Conservation (phyloP, 2,113 vertebrate genomes). For the Leiothrix lutea region DNA sequence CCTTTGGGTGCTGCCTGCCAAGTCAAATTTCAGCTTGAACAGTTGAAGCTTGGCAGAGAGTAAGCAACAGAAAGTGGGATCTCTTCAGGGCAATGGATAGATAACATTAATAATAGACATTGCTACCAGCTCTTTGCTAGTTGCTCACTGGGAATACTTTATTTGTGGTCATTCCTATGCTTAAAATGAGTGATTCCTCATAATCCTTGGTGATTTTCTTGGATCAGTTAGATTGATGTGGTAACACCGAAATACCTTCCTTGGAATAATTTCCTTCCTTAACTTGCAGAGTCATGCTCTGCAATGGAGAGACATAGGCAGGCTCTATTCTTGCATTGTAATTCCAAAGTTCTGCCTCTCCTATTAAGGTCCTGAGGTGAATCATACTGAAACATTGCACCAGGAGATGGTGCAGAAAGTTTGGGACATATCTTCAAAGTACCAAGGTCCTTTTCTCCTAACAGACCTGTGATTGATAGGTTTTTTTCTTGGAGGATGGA, state of each 20-base stretch:
- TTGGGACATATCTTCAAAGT: not conserved
- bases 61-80: not conserved
- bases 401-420: not conserved
- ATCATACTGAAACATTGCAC: not conserved
- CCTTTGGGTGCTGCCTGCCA: not conserved
- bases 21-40: not conserved
- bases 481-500: not conserved
- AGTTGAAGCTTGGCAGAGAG: not conserved
- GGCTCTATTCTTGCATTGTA: not conserved
- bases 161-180: not conserved
- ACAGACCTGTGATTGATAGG: accelerated
- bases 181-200: not conserved
- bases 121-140: not conserved
- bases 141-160: not conserved
- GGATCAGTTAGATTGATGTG: not conserved
- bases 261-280: not conserved
- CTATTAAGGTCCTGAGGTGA: not conserved
- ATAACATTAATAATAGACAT: slow-evolving; percentile 4
- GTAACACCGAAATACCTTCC: not conserved
- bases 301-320: not conserved
- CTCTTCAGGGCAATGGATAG: not conserved
- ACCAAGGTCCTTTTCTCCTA: not conserved
- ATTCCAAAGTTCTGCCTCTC: not conserved
- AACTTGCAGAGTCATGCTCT: not conserved
- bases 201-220: not conserved